Percentiles rank a stretch among this genome's conserved stretches.
These are phyloP conservation scores for Petrocephalus schoutedeni DNA, from an alignment of 2,797 vertebrate species.

Conservation along the genomic window DNA sequence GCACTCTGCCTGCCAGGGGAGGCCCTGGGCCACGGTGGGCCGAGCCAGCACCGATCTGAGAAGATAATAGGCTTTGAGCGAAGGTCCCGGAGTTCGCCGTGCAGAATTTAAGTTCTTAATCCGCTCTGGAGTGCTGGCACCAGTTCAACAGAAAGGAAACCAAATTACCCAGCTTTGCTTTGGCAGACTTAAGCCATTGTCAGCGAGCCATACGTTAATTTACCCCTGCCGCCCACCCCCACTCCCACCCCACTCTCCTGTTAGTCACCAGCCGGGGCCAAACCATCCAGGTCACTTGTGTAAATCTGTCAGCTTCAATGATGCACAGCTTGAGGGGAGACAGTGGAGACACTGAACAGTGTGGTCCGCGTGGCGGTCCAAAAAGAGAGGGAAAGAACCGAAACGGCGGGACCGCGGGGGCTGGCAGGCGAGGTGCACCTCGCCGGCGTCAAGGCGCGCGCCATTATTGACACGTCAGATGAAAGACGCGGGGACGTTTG, in stretches of 20 bases:
- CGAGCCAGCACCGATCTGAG: slow-evolving; percentile 59
- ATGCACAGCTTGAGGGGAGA: slow-evolving; percentile 61
- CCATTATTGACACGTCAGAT: slow-evolving; percentile 48
- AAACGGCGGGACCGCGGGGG: slow-evolving; percentile 22
- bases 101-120: slow-evolving; percentile 81
- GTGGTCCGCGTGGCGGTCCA: slow-evolving; percentile 49
- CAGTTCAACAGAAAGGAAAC: slow-evolving; percentile 83
- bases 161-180: slow-evolving; percentile 86
- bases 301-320: slow-evolving; percentile 68
- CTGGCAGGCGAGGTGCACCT: slow-evolving; percentile 38
- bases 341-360: slow-evolving; percentile 55
- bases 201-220: slow-evolving; percentile 88
- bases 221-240: slow-evolving; percentile 49
- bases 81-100: slow-evolving; percentile 65
- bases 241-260: slow-evolving; percentile 54
- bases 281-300: slow-evolving; percentile 61
- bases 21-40: slow-evolving; percentile 58
- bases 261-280: slow-evolving; percentile 65
- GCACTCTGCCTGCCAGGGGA: slow-evolving; percentile 58
- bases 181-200: slow-evolving; percentile 79
- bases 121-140: slow-evolving; percentile 84
- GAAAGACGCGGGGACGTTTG: slow-evolving; percentile 44
- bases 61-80: slow-evolving; percentile 64
- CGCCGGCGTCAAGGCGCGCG: slow-evolving; percentile 39
- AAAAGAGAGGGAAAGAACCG: slow-evolving; percentile 20